These are phyloP conservation scores for Calephelis nemesis DNA, from an alignment of 1,140 invertebrate genomes.

Conservation along the genomic window DNA sequence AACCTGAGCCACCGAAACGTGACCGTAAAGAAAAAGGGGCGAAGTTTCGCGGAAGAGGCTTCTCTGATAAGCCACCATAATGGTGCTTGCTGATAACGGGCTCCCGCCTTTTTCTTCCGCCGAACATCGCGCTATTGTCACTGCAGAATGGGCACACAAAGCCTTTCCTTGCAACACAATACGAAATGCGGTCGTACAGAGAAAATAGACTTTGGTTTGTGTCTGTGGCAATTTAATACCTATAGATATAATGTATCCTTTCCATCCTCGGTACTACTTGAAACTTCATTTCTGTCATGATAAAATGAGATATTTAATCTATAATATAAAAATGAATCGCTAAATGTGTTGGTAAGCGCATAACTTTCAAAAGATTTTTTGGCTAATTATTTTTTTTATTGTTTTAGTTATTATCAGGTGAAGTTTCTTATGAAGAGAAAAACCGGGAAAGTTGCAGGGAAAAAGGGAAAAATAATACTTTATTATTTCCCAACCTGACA, in stretches of 20 bases:
- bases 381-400: no score
- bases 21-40: constrained; percentile 74
- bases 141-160: constrained; percentile 63
- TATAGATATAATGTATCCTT: neutral
- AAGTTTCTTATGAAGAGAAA: no score
- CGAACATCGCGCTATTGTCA: constrained; percentile 64
- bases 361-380: no score
- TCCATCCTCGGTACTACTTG: no score
- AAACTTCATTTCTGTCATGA: no score
- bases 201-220: constrained; percentile 12
- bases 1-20: constrained; percentile 65
- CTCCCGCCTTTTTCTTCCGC: constrained; percentile 74
- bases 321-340: no score
- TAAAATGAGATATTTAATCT: no score
- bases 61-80: constrained; percentile 76
- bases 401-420: no score
- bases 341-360: no score
- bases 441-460: no score
- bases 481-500: no score
- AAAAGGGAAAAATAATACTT: no score
- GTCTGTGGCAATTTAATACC: neutral
- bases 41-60: constrained; percentile 65
- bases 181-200: constrained; percentile 20
- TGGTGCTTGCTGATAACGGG: constrained; percentile 72
- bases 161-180: constrained; percentile 46